A percentile compares a stretch with the other conserved stretches of the same genome.
These are phyloP conservation scores for Drosophila paramelanica DNA, from an alignment of 2,888 invertebrate species.

Conservation along the genomic window DNA sequence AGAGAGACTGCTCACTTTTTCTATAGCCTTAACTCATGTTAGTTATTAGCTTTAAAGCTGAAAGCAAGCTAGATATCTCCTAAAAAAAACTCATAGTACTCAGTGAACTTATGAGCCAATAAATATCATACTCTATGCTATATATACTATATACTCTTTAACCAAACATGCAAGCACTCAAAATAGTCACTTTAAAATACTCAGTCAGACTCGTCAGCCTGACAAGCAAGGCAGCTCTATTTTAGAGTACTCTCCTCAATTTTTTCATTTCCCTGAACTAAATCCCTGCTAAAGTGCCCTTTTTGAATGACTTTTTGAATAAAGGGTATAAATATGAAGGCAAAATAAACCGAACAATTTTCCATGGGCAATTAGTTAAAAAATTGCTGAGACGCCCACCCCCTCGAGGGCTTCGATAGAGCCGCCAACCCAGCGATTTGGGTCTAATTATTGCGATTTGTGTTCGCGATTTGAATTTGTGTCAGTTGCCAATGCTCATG, in stretches of 20 bases:
- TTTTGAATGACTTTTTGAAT: background rate
- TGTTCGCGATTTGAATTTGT: slow-evolving; percentile 53
- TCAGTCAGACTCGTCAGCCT: too few relatives aligned
- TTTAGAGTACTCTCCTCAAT: too few relatives aligned
- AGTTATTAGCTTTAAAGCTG: background rate
- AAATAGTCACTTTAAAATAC: too few relatives aligned
- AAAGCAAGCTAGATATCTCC: background rate
- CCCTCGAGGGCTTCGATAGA: background rate
- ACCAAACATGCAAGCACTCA: too few relatives aligned
- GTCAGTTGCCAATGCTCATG: slow-evolving; percentile 40
- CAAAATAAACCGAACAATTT: slow-evolving; percentile 46
- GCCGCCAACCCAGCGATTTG: slow-evolving; percentile 1
- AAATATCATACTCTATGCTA: too few relatives aligned
- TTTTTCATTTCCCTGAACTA: too few relatives aligned
- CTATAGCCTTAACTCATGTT: background rate
- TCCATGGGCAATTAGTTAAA: slow-evolving; percentile 39
- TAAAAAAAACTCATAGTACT: background rate
- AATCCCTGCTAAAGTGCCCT: background rate
- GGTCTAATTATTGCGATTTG: slow-evolving; percentile 67
- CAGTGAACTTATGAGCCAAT: background rate
- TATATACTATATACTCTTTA: background rate
- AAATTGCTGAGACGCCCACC: slow-evolving; percentile 11
- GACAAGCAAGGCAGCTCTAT: too few relatives aligned
- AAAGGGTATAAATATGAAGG: slow-evolving; percentile 2
- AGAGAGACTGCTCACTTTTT: background rate